Base-by-base conservation (phyloP, 2,797 vertebrate genomes). In the Chromobotia macracanthus region DNA sequence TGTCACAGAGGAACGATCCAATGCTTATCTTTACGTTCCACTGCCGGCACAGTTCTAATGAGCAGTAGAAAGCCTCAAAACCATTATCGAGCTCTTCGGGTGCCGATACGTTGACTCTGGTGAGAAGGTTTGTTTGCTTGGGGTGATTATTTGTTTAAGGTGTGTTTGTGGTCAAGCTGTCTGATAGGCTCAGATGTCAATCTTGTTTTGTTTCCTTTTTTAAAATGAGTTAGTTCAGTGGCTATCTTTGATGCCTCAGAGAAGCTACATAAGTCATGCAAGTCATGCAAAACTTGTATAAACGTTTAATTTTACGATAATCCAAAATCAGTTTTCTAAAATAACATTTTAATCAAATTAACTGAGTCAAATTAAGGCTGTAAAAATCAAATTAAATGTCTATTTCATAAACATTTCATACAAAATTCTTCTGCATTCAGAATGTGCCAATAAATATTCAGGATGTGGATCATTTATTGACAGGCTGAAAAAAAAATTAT, bases 1-100 rank as follows among this genome's bases (percentile, higher is more conserved):
- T 91, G 92, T 92, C 91, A 90, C 89, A 85, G 86, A 86, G 86
- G 86, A 89, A 90, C 88, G 87, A 93, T 92, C 91, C 89, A 83
- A 84, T 78, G 85, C 91, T 93, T 94, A 93, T 93, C 93, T 90
- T 83, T 68, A 84, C 89, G 88, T 90, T 87, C 87, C 88, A 86
- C 85, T 84, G 87, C 88, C 83, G 85, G 85, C 87, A 73, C 76
- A 82, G 84, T 81, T 72, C 88, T 89, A 90, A 91, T 91, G 88
- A 91, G 90, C 55, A 86, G 86, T 58, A 84, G 87, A 84, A 89
- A 87, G 87, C 84, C 35, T 21, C 80, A 77, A 87, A 86, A 89
- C 87, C 79, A 81, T 87, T 90, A 91, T 90, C 88, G 90, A 89
- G 74, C 50, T 53, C 55, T 80, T 31, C 65, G 9, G 58, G 66